Evolutionary conservation across 2,113 vertebrate species (phyloP).

Genomic region (Urocynchramus pylzowi): DNA sequence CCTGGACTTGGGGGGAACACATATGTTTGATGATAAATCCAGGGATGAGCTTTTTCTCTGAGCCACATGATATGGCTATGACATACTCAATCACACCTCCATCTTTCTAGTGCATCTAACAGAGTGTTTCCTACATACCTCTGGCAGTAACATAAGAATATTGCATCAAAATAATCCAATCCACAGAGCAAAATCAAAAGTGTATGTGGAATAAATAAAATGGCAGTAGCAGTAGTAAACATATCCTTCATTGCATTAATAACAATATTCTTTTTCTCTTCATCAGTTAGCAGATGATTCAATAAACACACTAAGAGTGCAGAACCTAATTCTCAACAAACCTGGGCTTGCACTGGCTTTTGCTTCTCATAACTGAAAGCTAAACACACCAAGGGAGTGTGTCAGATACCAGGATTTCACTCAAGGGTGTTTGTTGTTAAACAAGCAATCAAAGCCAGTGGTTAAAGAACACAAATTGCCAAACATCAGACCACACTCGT

Average conservation of each 20-base stretch:
- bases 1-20: not conserved
- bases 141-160: not conserved
- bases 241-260: not conserved
- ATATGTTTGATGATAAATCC: not conserved
- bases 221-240: not conserved
- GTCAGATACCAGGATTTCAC: not conserved
- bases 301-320: not conserved
- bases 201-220: not conserved
- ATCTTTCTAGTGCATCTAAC: not conserved
- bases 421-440: not conserved
- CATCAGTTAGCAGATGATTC: not conserved
- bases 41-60: not conserved
- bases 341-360: not conserved
- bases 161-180: not conserved
- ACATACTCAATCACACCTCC: not conserved
- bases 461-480: not conserved
- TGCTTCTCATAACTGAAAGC: not conserved
- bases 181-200: not conserved
- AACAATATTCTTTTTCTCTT: not conserved
- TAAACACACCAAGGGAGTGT: accelerated
- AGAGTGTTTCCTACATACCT: not conserved
- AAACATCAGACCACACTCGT: constrained; percentile 20
- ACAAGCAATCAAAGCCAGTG: not conserved
- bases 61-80: not conserved
- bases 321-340: not conserved